phyloP scores from a whole-genome alignment of 2,113 vertebrate genomes.

The Fulmarus glacialis region DNA sequence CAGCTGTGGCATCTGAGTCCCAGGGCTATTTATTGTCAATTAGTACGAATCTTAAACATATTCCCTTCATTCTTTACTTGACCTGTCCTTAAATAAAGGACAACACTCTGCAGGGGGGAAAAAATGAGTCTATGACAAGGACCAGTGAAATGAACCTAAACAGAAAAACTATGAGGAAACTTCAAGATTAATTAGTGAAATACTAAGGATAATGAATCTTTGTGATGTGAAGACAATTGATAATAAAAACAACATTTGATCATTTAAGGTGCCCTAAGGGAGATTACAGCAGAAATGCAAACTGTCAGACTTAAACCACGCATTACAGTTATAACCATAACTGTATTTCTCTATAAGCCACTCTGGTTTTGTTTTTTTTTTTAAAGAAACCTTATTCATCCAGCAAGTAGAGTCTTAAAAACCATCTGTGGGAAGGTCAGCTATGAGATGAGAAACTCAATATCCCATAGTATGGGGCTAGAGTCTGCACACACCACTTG shows the following conservation, averaged over 20 bases:
- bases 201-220: slow-evolving; percentile 50
- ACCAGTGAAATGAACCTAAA: slow-evolving; percentile 50
- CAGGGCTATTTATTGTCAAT: slow-evolving; percentile 77
- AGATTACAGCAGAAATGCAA: slow-evolving; percentile 20
- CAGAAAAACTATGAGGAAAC: slow-evolving; percentile 29
- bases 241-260: slow-evolving; percentile 6
- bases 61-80: slow-evolving; percentile 68
- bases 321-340: slow-evolving; percentile 13
- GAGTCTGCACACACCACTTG: background rate
- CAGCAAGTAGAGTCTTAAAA: background rate
- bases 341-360: background rate
- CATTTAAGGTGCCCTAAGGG: background rate
- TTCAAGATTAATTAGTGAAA: slow-evolving; percentile 68
- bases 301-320: slow-evolving; percentile 13
- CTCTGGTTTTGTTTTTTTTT: rapidly evolving
- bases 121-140: background rate
- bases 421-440: background rate
- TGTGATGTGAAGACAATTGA: slow-evolving; percentile 53
- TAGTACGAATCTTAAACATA: slow-evolving; percentile 78
- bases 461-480: no score
- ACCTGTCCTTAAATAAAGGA: slow-evolving; percentile 68
- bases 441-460: background rate
- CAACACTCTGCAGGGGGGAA: background rate
- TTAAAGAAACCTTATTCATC: background rate
- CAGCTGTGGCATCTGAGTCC: slow-evolving; percentile 73